phyloP scores from a whole-genome alignment of 2,797 vertebrate species.

The Rhinophrynus dorsalis region DNA sequence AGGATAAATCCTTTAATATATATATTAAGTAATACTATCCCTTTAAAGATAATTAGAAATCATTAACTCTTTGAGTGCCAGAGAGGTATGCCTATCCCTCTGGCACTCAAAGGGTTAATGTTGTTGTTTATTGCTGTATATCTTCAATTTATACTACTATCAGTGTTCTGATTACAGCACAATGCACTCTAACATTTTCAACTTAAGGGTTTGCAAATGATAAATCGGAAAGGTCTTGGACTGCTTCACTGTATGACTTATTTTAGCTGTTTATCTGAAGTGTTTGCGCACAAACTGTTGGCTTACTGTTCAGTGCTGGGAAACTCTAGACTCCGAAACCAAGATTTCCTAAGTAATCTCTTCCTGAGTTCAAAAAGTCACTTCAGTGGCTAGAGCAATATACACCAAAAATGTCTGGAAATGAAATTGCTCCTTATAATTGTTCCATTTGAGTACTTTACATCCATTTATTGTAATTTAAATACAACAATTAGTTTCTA shows the following conservation, averaged over 20 bases:
- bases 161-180: not conserved
- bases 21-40: no score
- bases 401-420: constrained; percentile 26
- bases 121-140: not conserved
- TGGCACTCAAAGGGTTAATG: no score
- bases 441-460: not conserved
- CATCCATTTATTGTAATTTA: no score
- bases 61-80: no score
- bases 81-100: no score
- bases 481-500: not conserved
- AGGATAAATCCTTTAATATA: no score
- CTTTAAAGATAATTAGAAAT: no score
- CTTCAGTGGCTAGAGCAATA: constrained; percentile 3
- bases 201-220: constrained; percentile 7
- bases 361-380: constrained; percentile 46
- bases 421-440: constrained; percentile 46
- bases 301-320: constrained; percentile 26
- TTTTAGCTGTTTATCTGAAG: constrained; percentile 45
- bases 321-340: constrained; percentile 25
- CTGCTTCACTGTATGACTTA: not conserved
- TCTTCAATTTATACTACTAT: not conserved
- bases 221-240: constrained; percentile 4
- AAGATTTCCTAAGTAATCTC: constrained; percentile 32
- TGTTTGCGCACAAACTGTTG: constrained; percentile 26
- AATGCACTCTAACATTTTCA: constrained; percentile 16